Conservation (phyloP, 1,140 invertebrate species). For the Andrena cerasifolii region DNA sequence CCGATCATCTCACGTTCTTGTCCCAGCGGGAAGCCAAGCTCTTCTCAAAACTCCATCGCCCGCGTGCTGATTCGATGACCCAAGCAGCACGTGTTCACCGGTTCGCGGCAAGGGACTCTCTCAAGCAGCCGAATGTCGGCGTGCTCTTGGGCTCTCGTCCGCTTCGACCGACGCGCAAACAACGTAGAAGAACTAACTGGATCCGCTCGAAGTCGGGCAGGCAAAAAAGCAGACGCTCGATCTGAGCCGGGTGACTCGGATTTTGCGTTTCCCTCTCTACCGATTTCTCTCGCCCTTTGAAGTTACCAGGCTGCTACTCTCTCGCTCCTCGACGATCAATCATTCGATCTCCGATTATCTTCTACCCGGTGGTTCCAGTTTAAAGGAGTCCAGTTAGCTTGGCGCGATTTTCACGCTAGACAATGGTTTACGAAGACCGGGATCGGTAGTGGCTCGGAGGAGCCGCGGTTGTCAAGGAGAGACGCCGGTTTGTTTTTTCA, state of each 20-base stretch:
- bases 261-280: constrained; percentile 7
- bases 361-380: background rate
- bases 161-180: background rate
- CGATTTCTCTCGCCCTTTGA: background rate
- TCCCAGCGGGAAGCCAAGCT: constrained; percentile 57
- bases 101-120: constrained; percentile 3
- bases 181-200: background rate
- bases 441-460: background rate
- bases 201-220: background rate
- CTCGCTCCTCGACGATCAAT: background rate
- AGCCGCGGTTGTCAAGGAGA: background rate
- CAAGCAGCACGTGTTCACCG: constrained; percentile 29
- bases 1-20: constrained; percentile 77
- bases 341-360: background rate
- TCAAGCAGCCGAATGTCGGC: constrained; percentile 10
- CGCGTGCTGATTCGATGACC: constrained; percentile 22
- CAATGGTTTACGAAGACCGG: too few species aligned
- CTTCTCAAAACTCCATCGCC: constrained; percentile 68
- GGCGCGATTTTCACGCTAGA: too few species aligned
- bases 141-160: constrained; percentile 21
- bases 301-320: background rate
- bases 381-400: too few species aligned
- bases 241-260: background rate
- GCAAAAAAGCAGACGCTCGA: background rate
- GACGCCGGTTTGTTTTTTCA: background rate